Conservation (phyloP, 2,113 vertebrate species). For the Colinus virginianus region DNA sequence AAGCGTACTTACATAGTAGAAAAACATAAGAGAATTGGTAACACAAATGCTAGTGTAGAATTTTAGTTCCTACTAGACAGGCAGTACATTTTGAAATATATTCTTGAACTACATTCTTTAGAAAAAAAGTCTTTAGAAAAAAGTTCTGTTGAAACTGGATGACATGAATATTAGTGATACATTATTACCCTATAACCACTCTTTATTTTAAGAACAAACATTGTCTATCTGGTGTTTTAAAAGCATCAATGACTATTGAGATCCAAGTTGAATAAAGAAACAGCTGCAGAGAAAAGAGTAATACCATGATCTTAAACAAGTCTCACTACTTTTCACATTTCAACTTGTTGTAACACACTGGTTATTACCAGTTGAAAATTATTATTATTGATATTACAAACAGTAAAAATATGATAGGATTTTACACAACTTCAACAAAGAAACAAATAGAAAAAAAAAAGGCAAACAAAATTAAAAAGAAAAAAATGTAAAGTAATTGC, state of each 20-base stretch:
- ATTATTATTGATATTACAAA: neutral
- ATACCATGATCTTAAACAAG: neutral
- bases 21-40: neutral
- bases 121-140: rapidly evolving
- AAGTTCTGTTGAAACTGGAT: neutral
- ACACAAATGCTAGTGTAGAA: neutral
- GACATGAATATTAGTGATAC: neutral
- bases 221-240: neutral
- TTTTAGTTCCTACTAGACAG: neutral
- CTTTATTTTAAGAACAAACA: neutral
- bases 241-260: neutral
- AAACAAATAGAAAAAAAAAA: neutral
- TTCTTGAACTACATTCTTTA: neutral
- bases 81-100: neutral
- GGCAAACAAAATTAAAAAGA: neutral
- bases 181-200: neutral
- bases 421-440: neutral
- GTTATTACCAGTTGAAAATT: neutral
- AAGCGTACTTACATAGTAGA: neutral
- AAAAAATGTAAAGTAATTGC: neutral
- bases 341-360: neutral
- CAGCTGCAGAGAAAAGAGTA: neutral
- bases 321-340: neutral
- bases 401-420: neutral
- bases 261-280: neutral